Evolutionary conservation across 2,888 invertebrate species (phyloP).

Genomic region (Apamea anceps): DNA sequence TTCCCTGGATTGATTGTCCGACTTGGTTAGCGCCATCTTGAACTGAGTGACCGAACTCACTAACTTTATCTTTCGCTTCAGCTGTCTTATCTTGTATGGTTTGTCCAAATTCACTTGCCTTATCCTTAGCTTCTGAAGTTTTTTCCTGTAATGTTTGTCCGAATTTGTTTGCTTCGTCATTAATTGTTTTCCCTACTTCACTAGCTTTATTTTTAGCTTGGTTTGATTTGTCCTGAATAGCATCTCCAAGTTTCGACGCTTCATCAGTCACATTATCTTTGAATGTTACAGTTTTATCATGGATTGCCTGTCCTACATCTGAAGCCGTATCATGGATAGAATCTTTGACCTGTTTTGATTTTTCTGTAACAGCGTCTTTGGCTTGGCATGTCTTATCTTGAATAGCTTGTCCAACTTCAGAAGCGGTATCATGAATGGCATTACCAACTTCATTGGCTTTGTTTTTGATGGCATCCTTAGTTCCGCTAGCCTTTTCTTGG

Average conservation of each 20-base stretch:
- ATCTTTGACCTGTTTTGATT: constrained; percentile 69
- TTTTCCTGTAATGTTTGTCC: constrained; percentile 61
- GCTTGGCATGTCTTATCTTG: constrained; percentile 70
- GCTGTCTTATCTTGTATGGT: constrained; percentile 53
- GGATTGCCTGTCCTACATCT: constrained; percentile 70
- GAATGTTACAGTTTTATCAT: constrained; percentile 63
- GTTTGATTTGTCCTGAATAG: constrained; percentile 66
- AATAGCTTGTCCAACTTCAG: constrained; percentile 65
- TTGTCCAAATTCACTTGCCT: constrained; percentile 45
- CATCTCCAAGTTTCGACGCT: constrained; percentile 64
- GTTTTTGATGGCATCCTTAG: constrained; percentile 61
- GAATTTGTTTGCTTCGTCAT: constrained; percentile 61
- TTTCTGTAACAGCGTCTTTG: constrained; percentile 67
- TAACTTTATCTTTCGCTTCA: constrained; percentile 55
- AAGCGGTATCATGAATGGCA: constrained; percentile 67
- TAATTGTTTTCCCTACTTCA: constrained; percentile 60
- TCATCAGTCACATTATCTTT: constrained; percentile 66
- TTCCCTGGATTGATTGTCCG: constrained; percentile 60
- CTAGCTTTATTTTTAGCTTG: constrained; percentile 59
- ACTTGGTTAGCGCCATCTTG: constrained; percentile 59
- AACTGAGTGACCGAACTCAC: constrained; percentile 47
- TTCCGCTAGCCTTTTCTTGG: constrained; percentile 63
- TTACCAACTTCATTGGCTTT: constrained; percentile 68
- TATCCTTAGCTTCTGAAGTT: constrained; percentile 57
- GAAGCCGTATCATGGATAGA: constrained; percentile 71